A percentile compares a stretch with the other conserved stretches of the same genome.
phyloP scores from a whole-genome alignment of 2,888 invertebrate genomes.

The Cactoblastis cactorum region DNA sequence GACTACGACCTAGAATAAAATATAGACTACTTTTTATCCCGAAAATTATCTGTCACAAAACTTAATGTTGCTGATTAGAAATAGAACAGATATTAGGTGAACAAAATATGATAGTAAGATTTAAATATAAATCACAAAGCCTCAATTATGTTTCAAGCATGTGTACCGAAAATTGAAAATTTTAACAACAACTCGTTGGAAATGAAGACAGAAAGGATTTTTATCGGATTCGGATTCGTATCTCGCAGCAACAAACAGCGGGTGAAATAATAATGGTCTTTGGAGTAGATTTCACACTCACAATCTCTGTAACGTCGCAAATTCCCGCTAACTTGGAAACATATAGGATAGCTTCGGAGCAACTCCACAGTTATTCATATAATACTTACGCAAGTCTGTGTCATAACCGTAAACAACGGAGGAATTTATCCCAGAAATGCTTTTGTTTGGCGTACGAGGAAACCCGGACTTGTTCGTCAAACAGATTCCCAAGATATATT shows the following conservation, averaged over 20 bases:
- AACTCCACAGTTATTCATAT: constrained; percentile 48
- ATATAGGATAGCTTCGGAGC: constrained; percentile 41
- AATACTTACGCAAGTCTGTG: constrained; percentile 52
- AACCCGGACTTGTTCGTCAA: constrained; percentile 65
- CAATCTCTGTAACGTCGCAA: constrained; percentile 45
- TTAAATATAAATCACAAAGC: too few species aligned
- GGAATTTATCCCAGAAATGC: constrained; percentile 61
- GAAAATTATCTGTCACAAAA: too few species aligned
- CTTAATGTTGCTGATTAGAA: too few species aligned
- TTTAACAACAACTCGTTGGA: not conserved
- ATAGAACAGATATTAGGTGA: too few species aligned
- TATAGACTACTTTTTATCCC: too few species aligned
- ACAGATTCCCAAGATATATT: constrained; percentile 72
- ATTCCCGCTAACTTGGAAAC: constrained; percentile 41
- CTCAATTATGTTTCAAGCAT: too few species aligned
- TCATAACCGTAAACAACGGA: constrained; percentile 64
- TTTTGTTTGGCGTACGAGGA: constrained; percentile 56
- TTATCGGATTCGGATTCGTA: too few species aligned
- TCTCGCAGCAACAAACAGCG: not conserved
- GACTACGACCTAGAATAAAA: too few species aligned
- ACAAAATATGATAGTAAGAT: too few species aligned
- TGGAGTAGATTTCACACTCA: constrained; percentile 25
- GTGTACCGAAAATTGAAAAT: not conserved
- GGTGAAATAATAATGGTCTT: not conserved
- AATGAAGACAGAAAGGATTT: not conserved